Evolutionary conservation across 2,888 invertebrate genomes (phyloP), one percentile per base, ranked within the genome.

Genomic region (Sycophila texana): DNA sequence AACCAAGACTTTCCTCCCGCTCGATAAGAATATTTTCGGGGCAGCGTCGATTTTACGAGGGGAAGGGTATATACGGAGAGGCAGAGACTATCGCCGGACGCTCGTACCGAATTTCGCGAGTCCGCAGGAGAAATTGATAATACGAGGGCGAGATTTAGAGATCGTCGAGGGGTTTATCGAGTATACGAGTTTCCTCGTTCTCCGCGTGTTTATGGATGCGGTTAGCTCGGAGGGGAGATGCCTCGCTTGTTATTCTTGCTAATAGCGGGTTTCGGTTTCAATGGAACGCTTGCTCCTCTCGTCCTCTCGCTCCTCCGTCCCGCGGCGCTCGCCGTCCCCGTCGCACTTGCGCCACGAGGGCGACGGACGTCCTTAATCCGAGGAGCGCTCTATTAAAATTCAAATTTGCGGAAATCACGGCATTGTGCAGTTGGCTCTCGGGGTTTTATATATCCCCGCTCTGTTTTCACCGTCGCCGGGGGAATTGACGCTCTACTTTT

Each of bases 231-330:
- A 70, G 70, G 26, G 26, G 60, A 60, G 22, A 20, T 20, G 39
- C 63, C 51, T 39, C 49, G 74, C 71, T 74, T 79, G 79, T 74
- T 79, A 79, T 79, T 79, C 79, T 79, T 74, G 79, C 53, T 74
- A 74, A 79, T 79, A 79, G 70, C 60, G 74, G 71, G 74, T 71
- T 74, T 74, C 74, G 70, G 65, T 79, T 74, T 79, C 79, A 79
- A 74, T 74, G 68, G 74, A 61, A 20, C 53, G 13, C 20, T 47
- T 14, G 30, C 53, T 14, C 65, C 53, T 14, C 65, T 57, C 53
- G 10, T 2, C 22, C 18, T 20, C 12, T 26, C 20, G 18, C 53
- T 47, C 20, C 53, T 51, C 58, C 4, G 39, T 49, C 51, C 5
- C 60, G 18, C 51, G 10, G 5, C 16, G 55, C 16, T 51, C 14